Percentiles rank a stretch among this genome's conserved stretches.
Evolutionary conservation across 2,113 vertebrate genomes (phyloP).

Genomic region (Protobothrops flavoviridis): DNA sequence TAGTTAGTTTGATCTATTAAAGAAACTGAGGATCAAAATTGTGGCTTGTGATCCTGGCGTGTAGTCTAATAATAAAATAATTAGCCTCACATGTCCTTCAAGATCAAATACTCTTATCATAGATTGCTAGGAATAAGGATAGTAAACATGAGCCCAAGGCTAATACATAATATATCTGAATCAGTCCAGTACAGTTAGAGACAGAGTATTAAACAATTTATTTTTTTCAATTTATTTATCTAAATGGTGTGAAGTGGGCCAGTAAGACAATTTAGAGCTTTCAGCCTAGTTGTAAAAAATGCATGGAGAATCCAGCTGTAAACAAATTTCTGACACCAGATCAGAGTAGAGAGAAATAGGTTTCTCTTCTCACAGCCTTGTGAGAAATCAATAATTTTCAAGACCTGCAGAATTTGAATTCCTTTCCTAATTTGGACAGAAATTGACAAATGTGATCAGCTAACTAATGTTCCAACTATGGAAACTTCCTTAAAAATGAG

Average conservation of each 20-base stretch:
- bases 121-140: not conserved
- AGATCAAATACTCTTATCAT: not conserved
- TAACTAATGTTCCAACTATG: conserved; percentile 12
- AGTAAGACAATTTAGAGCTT: not conserved
- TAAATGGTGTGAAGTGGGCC: not conserved
- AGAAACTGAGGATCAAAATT: not conserved
- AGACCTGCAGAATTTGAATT: not conserved
- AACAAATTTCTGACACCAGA: not conserved
- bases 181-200: not conserved
- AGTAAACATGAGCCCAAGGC: not conserved
- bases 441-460: conserved; percentile 26
- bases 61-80: not conserved
- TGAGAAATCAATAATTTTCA: not conserved
- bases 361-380: not conserved
- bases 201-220: not conserved
- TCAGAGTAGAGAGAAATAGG: not conserved
- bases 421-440: conserved; percentile 10
- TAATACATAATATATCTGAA: not conserved
- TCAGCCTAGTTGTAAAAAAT: not conserved
- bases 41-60: not conserved
- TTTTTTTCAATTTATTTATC: not conserved
- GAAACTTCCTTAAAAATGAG: conserved; percentile 14
- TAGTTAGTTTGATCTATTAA: not conserved
- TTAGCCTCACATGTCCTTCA: not conserved
- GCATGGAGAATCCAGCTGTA: not conserved